Conservation (phyloP, 1,140 invertebrate species). For the Stegodyphus dumicola region DNA sequence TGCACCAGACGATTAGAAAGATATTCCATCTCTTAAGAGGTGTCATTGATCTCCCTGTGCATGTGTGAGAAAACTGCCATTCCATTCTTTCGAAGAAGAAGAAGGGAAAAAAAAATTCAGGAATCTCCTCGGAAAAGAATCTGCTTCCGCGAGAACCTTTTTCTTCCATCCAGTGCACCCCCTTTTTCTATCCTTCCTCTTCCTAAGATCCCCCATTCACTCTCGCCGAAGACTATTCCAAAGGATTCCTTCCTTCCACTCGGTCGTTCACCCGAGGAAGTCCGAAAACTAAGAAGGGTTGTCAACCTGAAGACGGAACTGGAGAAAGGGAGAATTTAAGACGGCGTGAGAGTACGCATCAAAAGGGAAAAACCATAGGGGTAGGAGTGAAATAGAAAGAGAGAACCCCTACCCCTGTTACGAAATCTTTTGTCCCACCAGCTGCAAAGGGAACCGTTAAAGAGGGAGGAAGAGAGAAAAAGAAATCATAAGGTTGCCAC, state of each 20-base stretch:
- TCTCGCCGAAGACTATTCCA: not conserved
- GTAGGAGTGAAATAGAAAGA: conserved; percentile 23
- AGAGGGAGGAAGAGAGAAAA: not conserved
- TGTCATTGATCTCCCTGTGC: not conserved
- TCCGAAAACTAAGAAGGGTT: conserved; percentile 9
- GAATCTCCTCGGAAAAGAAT: conserved; percentile 4
- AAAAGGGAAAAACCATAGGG: conserved; percentile 12
- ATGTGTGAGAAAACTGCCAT: conserved; percentile 5
- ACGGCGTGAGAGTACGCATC: not conserved
- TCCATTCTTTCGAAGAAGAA: not conserved
- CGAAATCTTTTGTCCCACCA: conserved; percentile 25
- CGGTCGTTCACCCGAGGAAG: conserved; percentile 6
- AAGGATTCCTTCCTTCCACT: not conserved
- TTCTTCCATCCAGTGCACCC: not conserved
- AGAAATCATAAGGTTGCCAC: conserved; percentile 13
- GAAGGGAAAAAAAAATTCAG: not conserved
- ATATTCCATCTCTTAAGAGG: conserved; percentile 2
- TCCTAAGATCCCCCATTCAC: not conserved
- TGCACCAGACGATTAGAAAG: not conserved
- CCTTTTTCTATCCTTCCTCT: not conserved
- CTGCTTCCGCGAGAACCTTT: not conserved
- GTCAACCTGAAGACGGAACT: conserved; percentile 19
- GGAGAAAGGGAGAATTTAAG: conserved; percentile 19
- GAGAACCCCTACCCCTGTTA: conserved; percentile 1
- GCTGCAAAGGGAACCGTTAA: not conserved